These are phyloP conservation scores for Epinotia ramella DNA, from an alignment of 2,888 invertebrate species.

Conservation along the genomic window DNA sequence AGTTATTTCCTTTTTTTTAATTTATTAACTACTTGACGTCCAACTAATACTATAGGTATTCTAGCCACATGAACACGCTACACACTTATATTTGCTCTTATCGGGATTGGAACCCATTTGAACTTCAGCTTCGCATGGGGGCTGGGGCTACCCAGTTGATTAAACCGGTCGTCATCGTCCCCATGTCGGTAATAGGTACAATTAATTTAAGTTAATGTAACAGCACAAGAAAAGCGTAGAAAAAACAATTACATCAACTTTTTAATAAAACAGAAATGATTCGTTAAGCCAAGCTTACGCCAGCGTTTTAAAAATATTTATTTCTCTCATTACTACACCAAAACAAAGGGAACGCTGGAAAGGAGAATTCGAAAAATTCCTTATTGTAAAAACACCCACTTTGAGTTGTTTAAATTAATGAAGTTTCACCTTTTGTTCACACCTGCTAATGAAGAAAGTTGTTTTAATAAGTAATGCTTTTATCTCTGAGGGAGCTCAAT, in stretches of 20 bases:
- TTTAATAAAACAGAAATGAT: constrained; percentile 8
- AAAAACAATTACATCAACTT: background rate
- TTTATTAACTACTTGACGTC: too few relatives aligned
- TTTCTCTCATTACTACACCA: constrained; percentile 30
- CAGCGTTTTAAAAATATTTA: constrained; percentile 13
- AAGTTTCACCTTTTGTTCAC: constrained; percentile 44
- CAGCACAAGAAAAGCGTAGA: background rate
- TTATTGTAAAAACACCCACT: constrained; percentile 42
- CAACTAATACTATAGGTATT: too few relatives aligned
- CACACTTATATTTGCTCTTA: too few relatives aligned
- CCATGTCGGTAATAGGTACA: too few relatives aligned
- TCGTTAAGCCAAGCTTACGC: background rate
- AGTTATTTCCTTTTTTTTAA: too few relatives aligned
- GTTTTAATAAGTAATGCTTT: constrained; percentile 38
- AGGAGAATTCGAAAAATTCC: constrained; percentile 35
- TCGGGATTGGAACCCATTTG: too few relatives aligned
- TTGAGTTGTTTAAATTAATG: constrained; percentile 45
- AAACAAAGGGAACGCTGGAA: constrained; percentile 29
- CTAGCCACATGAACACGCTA: too few relatives aligned
- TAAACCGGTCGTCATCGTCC: too few relatives aligned
- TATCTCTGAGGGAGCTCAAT: constrained; percentile 32
- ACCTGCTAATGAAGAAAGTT: constrained; percentile 46
- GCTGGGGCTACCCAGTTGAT: too few relatives aligned
- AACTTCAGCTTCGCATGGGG: too few relatives aligned
- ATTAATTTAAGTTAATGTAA: too few relatives aligned